These are phyloP conservation scores for Colinus virginianus DNA, from an alignment of 2,113 vertebrate species.

Conservation along the genomic window DNA sequence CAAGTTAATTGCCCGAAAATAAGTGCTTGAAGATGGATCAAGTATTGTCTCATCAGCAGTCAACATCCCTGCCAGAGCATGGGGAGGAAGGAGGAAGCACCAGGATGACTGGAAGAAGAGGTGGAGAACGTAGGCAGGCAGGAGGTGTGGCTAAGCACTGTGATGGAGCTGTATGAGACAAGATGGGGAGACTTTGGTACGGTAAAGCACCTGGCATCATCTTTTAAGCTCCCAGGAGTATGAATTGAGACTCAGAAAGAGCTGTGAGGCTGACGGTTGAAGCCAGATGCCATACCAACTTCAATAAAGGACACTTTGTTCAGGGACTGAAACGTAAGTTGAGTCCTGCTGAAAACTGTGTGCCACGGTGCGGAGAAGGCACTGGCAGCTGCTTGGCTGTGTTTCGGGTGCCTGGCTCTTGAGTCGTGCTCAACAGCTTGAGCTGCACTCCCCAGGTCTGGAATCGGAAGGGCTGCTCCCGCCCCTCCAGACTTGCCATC, in stretches of 20 bases:
- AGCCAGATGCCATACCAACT: neutral
- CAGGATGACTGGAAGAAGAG: neutral
- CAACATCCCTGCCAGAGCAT: slow-evolving; percentile 31
- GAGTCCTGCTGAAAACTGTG: accelerated
- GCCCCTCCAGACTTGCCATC: neutral
- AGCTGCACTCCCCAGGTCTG: neutral
- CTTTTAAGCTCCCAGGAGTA: neutral
- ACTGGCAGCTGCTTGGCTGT: accelerated
- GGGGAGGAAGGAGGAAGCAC: neutral
- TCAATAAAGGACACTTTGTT: neutral
- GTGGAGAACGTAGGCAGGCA: neutral
- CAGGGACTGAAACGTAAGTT: neutral
- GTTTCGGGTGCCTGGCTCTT: neutral
- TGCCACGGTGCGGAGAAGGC: neutral
- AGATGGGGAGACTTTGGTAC: neutral
- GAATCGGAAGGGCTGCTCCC: neutral
- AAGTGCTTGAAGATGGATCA: slow-evolving; percentile 69
- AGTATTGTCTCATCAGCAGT: slow-evolving; percentile 71
- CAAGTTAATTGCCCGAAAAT: slow-evolving; percentile 72
- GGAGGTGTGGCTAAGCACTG: accelerated
- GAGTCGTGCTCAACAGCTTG: neutral
- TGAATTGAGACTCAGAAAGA: neutral
- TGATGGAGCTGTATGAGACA: neutral
- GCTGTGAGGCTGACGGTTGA: accelerated
- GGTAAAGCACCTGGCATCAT: neutral